Evolutionary conservation across 2,113 vertebrate species (phyloP), one percentile per base, ranked within the genome.

Genomic region (Syngnathoides biaculeatus): DNA sequence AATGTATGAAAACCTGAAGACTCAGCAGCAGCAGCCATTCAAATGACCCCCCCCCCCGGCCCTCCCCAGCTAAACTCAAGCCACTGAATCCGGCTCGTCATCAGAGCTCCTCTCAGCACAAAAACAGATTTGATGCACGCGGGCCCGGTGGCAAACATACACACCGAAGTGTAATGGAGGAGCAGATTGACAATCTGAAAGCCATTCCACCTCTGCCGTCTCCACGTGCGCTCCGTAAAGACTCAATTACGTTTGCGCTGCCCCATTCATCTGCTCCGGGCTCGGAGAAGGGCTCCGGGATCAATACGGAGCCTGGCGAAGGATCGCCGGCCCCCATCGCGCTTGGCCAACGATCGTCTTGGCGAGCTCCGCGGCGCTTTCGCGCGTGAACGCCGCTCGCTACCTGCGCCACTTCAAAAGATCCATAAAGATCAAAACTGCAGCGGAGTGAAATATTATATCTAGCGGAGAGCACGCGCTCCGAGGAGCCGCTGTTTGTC

Each of bases 161-260:
- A 61, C 20, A 39, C 5, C 52, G 48, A 71, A 64, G 38, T 35
- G 42, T 50, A 66, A 73, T 68, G 68, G 57, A 15, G 65, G 52
- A 55, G 62, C 68, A 65, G 67, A 66, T 63, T 30, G 30, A 50
- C 26, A 17, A n/a, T 17, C 71, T 77, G 67, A 84, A 65, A 84
- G 68, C 19, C 42, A 72, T 81, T 77, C 71, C 80, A 81, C 79
- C 78, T 78, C 69, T n/a, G 67, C 17, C 62, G 53, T 74, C 63
- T 76, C 68, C 55, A 52, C 84, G 69, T 68, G 70, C 65, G 69
- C 42, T 43, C 20, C 75, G 79, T 74, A 74, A 84, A 78, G 81
- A 85, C 82, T 85, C 83, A 77, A 80, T 85, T 84, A 87, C 74
- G 68, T 75, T 76, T 75, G 82, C 48, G 70, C 67, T 73, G 74